phyloP scores from a whole-genome alignment of 2,888 invertebrate species.

The Eilema sororculum region DNA sequence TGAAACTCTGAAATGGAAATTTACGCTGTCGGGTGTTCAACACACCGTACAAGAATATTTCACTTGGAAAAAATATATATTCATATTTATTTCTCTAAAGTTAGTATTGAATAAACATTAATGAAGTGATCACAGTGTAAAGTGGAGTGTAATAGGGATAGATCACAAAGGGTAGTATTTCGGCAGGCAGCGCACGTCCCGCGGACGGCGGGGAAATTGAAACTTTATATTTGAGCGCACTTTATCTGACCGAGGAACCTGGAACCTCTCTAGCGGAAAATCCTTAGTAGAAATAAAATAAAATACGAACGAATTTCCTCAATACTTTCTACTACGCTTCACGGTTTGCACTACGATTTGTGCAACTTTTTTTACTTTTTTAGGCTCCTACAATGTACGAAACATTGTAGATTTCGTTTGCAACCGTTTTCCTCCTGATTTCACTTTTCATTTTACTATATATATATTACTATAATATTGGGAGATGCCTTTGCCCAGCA shows the following conservation, averaged over 20 bases:
- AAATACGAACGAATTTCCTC: constrained; percentile 70
- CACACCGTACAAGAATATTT: constrained; percentile 25
- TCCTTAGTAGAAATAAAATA: constrained; percentile 77
- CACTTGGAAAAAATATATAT: constrained; percentile 18
- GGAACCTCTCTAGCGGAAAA: constrained; percentile 72
- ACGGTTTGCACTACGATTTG: constrained; percentile 65
- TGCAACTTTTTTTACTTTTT: constrained; percentile 20
- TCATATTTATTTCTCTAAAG: constrained; percentile 17
- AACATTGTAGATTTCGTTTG: background rate
- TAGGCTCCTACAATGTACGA: background rate
- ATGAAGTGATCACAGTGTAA: constrained; percentile 36
- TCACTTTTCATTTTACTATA: background rate
- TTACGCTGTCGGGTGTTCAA: constrained; percentile 31
- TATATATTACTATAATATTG: too few species aligned
- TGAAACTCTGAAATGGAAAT: constrained; percentile 39
- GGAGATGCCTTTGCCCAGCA: too few species aligned
- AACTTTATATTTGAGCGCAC: constrained; percentile 85
- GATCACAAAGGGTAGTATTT: constrained; percentile 68
- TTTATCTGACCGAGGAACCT: constrained; percentile 79
- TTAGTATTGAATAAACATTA: constrained; percentile 36
- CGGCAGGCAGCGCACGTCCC: constrained; percentile 72
- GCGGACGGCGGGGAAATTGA: constrained; percentile 77
- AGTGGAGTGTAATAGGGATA: constrained; percentile 51
- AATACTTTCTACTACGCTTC: constrained; percentile 63
- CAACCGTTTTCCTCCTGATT: background rate